Evolutionary conservation across 35 echinoderm and acorn worm genomes (phyloP).

Genomic region (Amphiura filiformis): DNA sequence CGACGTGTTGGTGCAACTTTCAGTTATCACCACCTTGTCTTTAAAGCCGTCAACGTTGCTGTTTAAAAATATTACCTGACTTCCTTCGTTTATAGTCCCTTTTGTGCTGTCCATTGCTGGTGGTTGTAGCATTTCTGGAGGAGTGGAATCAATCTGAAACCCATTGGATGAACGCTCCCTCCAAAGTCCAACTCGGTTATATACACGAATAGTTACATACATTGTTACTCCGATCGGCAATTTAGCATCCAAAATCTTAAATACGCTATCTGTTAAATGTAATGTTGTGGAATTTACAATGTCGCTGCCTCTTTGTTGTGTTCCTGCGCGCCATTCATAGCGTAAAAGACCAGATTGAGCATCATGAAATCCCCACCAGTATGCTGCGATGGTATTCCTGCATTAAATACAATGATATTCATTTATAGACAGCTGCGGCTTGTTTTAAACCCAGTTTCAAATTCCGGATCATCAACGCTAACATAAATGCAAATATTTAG

Average conservation of each 20-base stretch:
- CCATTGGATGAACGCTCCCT: conserved; percentile 40
- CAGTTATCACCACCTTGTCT: not conserved
- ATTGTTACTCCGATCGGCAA: conserved; percentile 10
- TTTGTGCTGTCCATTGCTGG: not conserved
- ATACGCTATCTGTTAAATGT: conserved; percentile 27
- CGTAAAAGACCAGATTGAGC: conserved; percentile 40
- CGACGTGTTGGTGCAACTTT: no score
- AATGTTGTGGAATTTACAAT: not conserved
- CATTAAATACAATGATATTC: conserved; percentile 1
- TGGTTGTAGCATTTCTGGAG: not conserved
- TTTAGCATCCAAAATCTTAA: conserved; percentile 14
- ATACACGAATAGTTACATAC: conserved; percentile 36
- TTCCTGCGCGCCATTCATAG: conserved; percentile 59
- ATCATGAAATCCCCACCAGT: conserved; percentile 54
- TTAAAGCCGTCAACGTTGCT: not conserved
- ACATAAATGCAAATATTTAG: no score
- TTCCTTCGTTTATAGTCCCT: not conserved
- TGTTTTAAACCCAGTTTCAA: no score
- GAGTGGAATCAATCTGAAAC: conserved; percentile 23
- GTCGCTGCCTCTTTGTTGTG: conserved; percentile 31
- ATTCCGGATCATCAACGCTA: no score
- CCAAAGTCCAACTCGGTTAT: conserved; percentile 32
- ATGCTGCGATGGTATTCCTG: not conserved
- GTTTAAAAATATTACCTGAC: conserved; percentile 15
- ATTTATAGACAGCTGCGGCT: no score